phyloP scores from a whole-genome alignment of 2,888 invertebrate genomes.

The Drosophila percnosoma region DNA sequence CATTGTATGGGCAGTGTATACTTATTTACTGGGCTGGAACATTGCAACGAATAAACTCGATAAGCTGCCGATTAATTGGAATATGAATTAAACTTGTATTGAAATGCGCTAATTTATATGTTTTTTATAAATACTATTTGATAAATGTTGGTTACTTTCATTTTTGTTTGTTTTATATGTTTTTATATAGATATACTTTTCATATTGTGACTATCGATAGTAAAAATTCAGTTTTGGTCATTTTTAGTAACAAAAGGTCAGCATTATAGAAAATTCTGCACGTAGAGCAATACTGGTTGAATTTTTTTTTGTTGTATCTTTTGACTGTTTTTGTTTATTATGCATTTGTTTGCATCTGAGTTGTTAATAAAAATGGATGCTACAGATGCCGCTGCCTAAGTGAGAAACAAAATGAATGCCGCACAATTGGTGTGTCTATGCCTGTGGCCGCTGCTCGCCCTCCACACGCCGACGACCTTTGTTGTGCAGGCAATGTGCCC shows the following conservation, averaged over 20 bases:
- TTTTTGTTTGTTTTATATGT: neutral
- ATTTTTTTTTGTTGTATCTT: constrained; percentile 67
- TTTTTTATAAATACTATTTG: too few relatives aligned
- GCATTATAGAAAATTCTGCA: constrained; percentile 43
- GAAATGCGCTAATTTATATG: rapidly evolving
- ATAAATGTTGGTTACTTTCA: neutral
- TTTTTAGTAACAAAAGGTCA: constrained; percentile 36
- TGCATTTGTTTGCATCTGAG: constrained; percentile 50
- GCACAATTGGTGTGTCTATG: constrained; percentile 43
- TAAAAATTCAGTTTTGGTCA: neutral
- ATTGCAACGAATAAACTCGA: neutral
- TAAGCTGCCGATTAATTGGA: neutral
- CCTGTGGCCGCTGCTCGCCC: constrained; percentile 36
- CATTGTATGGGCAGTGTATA: constrained; percentile 22
- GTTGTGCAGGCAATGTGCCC: constrained; percentile 73
- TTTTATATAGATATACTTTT: neutral
- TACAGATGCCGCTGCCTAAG: constrained; percentile 41
- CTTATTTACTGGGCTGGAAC: neutral
- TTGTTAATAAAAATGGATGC: constrained; percentile 63
- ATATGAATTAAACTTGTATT: neutral
- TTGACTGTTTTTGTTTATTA: constrained; percentile 70
- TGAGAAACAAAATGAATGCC: constrained; percentile 47
- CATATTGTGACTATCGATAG: constrained; percentile 4
- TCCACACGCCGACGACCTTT: constrained; percentile 39
- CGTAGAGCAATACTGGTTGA: constrained; percentile 61